Conservation (phyloP, 2,888 invertebrate species). For the Caenorhabditis sp. region DNA sequence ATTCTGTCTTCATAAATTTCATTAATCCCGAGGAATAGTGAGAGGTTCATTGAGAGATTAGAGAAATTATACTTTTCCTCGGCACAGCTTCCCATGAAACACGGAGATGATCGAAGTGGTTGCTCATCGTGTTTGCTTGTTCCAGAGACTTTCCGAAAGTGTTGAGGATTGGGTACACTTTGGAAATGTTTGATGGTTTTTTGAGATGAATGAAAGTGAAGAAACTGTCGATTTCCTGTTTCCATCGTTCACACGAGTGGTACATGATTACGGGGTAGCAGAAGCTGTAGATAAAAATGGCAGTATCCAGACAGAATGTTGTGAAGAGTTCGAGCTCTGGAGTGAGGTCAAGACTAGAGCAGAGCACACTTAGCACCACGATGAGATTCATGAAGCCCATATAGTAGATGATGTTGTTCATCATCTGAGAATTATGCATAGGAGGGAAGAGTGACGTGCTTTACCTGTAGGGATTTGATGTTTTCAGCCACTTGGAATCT, state of each 20-base stretch:
- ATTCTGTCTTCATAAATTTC: background rate
- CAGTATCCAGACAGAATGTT: slow-evolving; percentile 39
- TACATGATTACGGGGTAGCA: slow-evolving; percentile 56
- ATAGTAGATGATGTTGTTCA: slow-evolving; percentile 54
- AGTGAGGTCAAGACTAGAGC: slow-evolving; percentile 43
- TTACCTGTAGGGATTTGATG: slow-evolving; percentile 37
- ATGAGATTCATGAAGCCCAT: slow-evolving; percentile 58
- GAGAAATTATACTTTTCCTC: slow-evolving; percentile 39
- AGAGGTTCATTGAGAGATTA: slow-evolving; percentile 19
- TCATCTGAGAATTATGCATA: slow-evolving; percentile 18
- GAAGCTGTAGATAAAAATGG: slow-evolving; percentile 54
- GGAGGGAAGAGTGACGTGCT: background rate
- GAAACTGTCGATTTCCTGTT: slow-evolving; percentile 18
- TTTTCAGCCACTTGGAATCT: slow-evolving; percentile 59
- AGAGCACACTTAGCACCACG: slow-evolving; percentile 46
- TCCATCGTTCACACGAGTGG: slow-evolving; percentile 41
- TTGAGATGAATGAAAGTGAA: background rate
- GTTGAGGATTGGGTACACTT: slow-evolving; percentile 42
- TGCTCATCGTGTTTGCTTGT: slow-evolving; percentile 42
- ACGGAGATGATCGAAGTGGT: slow-evolving; percentile 38
- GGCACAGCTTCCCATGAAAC: slow-evolving; percentile 35
- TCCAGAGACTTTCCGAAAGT: slow-evolving; percentile 32
- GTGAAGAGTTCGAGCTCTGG: slow-evolving; percentile 28
- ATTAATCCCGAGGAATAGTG: background rate
- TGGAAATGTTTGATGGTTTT: background rate